Evolutionary conservation across 2,797 vertebrate genomes (phyloP), one percentile per base, ranked within the genome.

Genomic region (Brachyalestes nurse): DNA sequence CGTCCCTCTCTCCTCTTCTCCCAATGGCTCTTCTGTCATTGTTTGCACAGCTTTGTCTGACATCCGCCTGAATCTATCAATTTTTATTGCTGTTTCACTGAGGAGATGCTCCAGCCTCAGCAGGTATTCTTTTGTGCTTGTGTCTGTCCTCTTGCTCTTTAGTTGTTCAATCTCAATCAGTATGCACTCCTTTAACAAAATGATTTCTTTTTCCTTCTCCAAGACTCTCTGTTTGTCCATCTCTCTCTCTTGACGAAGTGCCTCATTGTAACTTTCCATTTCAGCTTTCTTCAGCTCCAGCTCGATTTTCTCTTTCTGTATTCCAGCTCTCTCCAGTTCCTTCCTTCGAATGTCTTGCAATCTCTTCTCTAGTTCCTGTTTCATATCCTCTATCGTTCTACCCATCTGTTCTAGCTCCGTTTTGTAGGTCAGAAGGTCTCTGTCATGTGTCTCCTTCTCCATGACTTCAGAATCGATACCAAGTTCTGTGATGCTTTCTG

Each of bases 191-290:
- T 81, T 83, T n/a, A 87, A 60, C 8, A 87, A 25, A 78, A 83
- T 23, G 2, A 87, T 49, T 85, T 91, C 88, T 45, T 17, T 69
- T 72, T 89, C 86, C 77, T 86, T 88, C 72, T 89, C 76, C 58
- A 76, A 4, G 0, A 86, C 51, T 5, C 42, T 69, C 23, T 69
- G 81, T 45, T 6, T 10, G 12, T 85, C 70, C 40, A 9, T 83
- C 10, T 85, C 66, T 16, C 5, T 21, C 1, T 89, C 55, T 69
- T 4, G 19, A 40, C 71, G 58, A 28, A 34, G 83, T 9, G 38
- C 65, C 17, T 21, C 73, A 17, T 73, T 42, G 13, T 38, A 42
- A 51, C 78, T 73, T 53, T 78, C 67, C 1, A 75, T 40, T 5
- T 85, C 67, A 21, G 45, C 45, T 67, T 64, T 86, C 55, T 28